phyloP scores from a whole-genome alignment of 1,140 invertebrate species.

The Pygmarrhopalites habei region DNA sequence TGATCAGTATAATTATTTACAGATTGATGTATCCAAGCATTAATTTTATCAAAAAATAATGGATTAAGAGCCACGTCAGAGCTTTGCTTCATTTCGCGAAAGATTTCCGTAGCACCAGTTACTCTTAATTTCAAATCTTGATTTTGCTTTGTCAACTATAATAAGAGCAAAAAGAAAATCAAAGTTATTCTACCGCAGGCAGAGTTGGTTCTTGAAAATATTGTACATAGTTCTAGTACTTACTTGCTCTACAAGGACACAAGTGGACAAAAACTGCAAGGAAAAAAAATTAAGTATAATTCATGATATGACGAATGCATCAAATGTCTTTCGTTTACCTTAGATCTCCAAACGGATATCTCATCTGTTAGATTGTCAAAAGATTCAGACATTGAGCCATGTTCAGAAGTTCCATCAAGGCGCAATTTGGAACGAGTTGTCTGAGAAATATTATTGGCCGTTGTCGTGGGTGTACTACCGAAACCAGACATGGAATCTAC shows the following conservation, averaged over 20 bases:
- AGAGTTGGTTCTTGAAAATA: too few species aligned
- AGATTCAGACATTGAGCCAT: slow-evolving; percentile 21
- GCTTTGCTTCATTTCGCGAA: slow-evolving; percentile 30
- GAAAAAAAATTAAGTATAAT: too few species aligned
- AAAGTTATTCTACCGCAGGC: too few species aligned
- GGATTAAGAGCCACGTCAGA: slow-evolving; percentile 20
- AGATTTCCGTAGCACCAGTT: slow-evolving; percentile 21
- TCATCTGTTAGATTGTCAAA: slow-evolving; percentile 33
- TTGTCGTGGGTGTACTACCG: neutral
- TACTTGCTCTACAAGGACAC: slow-evolving; percentile 37
- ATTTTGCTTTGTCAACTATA: slow-evolving; percentile 35
- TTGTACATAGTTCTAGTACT: too few species aligned
- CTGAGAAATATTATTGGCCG: neutral
- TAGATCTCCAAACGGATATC: slow-evolving; percentile 39
- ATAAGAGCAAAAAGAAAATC: too few species aligned
- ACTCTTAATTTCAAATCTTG: slow-evolving; percentile 18
- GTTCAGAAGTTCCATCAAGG: neutral
- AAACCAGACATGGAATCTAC: slow-evolving; percentile 34
- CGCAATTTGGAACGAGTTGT: neutral
- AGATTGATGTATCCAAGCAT: slow-evolving; percentile 25
- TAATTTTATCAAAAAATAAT: slow-evolving; percentile 21
- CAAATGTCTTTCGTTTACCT: too few species aligned
- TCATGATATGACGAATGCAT: too few species aligned
- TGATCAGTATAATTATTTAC: too few species aligned
- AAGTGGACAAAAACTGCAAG: slow-evolving; percentile 37